Conservation (phyloP, 2,113 vertebrate species). For the Catharus bicknelli region DNA sequence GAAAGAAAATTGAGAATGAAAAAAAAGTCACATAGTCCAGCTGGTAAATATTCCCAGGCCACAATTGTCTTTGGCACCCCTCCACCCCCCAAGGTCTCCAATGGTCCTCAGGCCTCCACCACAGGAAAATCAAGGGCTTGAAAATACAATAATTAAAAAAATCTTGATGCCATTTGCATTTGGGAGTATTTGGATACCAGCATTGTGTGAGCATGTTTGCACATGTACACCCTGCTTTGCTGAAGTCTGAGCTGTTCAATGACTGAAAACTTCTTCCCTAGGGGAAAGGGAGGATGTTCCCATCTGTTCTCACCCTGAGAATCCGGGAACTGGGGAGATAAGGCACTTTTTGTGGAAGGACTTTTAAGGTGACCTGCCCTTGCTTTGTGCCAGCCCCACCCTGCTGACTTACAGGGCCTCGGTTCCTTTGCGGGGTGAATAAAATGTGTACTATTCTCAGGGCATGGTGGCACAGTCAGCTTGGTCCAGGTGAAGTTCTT, state of each 20-base stretch:
- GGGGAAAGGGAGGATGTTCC: background rate
- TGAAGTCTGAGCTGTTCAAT: background rate
- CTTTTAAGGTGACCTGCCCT: background rate
- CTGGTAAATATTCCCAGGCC: slow-evolving; percentile 57
- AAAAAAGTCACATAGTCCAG: slow-evolving; percentile 4
- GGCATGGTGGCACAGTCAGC: background rate
- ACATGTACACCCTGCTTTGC: background rate
- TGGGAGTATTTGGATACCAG: slow-evolving; percentile 48
- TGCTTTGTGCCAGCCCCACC: background rate
- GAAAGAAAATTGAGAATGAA: background rate
- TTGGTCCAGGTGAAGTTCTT: background rate
- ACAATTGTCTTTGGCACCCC: slow-evolving; percentile 65
- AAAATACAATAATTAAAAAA: slow-evolving; percentile 70
- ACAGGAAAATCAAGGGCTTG: slow-evolving; percentile 75
- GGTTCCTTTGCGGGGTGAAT: background rate
- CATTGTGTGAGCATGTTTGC: slow-evolving; percentile 22
- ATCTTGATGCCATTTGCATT: slow-evolving; percentile 68
- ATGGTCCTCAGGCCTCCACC: slow-evolving; percentile 51
- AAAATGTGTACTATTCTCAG: background rate
- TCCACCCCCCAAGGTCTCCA: slow-evolving; percentile 52
- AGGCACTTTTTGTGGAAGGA: background rate
- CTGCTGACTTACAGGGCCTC: background rate
- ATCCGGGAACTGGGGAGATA: background rate
- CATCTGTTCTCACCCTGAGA: background rate
- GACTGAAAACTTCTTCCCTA: background rate